Base-by-base conservation (phyloP, 2,113 vertebrate species). In the Indicator indicator region DNA sequence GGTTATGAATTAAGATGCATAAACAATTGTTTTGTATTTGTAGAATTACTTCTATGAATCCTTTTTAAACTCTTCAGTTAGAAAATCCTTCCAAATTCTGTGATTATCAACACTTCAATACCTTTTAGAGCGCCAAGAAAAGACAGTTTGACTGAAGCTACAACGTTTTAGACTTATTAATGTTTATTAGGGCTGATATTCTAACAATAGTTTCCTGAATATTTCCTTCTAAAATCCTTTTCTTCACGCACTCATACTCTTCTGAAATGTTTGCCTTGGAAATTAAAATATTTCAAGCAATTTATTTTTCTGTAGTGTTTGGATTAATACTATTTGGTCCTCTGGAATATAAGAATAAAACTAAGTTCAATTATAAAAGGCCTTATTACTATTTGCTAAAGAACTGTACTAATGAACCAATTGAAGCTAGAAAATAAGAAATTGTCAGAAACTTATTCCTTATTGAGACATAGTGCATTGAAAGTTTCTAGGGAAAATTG, bases 381-480 rank as follows among this genome's bases (percentile, higher is more conserved):
- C 32, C 59, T 87, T 90, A 52, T 87, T 72, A 83, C 78, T 83
- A 30, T 59, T 77, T 89, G 38, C 52, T 93, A 72, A 86, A 92
- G 79, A 83, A 63, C 19, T 60, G 52, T 74, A 74, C 46, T 86
- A 74, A 92, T 83, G 87, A 91, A 94, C 87, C 72, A 91, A 60
- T 64, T 68, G 60, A 91, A 89, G 15, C 32, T 68, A 74, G 56
- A 94, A 93, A 94, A 87, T 71, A 48, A 86, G 42, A 91, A 91
- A 85, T 68, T 88, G 82, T 64, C 87, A 86, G 33, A 76, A 88
- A 59, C 5, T 87, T 88, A 54, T 23, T 84, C 21, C 55, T 93
- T 72, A 71, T 64, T 93, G 72, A 96, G 87, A 87, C 79, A 21
- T 11, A 80, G 28, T n/a, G 12, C 62, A 80, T 67, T 94, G 56